Evolutionary conservation across 2,797 vertebrate species (phyloP), one percentile per base, ranked within the genome.

Genomic region (Xiphophorus birchmanni): DNA sequence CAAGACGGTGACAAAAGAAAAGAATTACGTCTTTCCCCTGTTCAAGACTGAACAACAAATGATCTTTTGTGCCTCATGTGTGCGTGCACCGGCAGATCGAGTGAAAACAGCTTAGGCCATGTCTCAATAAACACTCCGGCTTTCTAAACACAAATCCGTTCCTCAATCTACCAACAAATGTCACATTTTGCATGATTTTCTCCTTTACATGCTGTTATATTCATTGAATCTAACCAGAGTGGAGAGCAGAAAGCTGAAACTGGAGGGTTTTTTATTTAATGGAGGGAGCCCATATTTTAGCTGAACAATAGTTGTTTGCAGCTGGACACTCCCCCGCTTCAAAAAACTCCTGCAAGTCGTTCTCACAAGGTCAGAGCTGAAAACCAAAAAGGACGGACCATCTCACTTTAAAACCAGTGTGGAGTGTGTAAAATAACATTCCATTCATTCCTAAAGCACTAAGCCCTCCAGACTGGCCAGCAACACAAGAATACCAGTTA

Each of bases 371-470:
- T 75, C 80, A 17, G 37, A 56, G 44, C 73, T 73, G 73, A 84
- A 60, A 78, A 73, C 63, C 50, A 56, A 75, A 77, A 67, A 13
- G 72, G 65, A 81, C 23, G 56, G 45, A 82, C 72, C 12, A 1
- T 48, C 29, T 54, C 8, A 45, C 17, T 48, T 77, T 78, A 50
- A 81, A 84, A 84, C 76, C 42, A 63, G 80, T 76, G 78, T 58
- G 45, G 88, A 84, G 83, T 81, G 88, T 86, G 88, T 87, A 88
- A 90, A 93, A 91, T 94, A 95, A 92, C 95, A 96, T 96, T 96
- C 96, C 94, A 94, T 88, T 93, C 95, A 95, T 96, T 96, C 95
- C 93, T 94, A 44, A 87, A 88, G 90, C 69, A 23, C 88, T 95
- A 91, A 95, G 91, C 91, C 85, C 72, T 90, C 89, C 90, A 90